A percentile compares a stretch with the other conserved stretches of the same genome.
These are phyloP conservation scores for Platysternon megacephalum DNA, from an alignment of 2,113 vertebrate genomes.

Conservation along the genomic window DNA sequence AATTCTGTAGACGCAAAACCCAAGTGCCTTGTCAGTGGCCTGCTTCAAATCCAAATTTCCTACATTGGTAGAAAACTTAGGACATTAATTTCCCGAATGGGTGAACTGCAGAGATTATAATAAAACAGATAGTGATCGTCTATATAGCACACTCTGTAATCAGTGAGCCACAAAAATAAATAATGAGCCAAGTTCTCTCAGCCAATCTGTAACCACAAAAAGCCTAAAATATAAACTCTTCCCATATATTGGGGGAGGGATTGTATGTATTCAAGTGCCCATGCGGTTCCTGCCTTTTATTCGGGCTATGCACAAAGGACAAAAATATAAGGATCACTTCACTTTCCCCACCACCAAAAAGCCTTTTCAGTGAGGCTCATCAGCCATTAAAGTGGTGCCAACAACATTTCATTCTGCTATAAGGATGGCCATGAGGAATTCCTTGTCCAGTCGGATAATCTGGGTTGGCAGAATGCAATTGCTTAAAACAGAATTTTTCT, in stretches of 20 bases:
- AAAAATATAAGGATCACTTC: neutral
- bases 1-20: neutral
- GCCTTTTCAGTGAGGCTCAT: neutral
- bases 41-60: neutral
- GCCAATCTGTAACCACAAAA: neutral
- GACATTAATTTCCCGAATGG: neutral
- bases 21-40: neutral
- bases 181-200: neutral
- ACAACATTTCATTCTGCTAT: neutral
- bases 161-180: neutral
- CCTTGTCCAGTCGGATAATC: neutral
- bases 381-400: neutral
- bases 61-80: neutral
- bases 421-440: neutral
- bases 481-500: neutral
- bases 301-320: neutral
- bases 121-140: neutral
- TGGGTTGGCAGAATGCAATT: neutral
- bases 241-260: neutral
- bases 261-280: neutral
- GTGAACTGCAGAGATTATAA: neutral
- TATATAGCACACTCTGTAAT: rapidly evolving
- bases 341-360: neutral
- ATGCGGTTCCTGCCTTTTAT: neutral
- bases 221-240: neutral